Evolutionary conservation across 2,797 vertebrate species (phyloP).

Genomic region (Ispidina lecontei): DNA sequence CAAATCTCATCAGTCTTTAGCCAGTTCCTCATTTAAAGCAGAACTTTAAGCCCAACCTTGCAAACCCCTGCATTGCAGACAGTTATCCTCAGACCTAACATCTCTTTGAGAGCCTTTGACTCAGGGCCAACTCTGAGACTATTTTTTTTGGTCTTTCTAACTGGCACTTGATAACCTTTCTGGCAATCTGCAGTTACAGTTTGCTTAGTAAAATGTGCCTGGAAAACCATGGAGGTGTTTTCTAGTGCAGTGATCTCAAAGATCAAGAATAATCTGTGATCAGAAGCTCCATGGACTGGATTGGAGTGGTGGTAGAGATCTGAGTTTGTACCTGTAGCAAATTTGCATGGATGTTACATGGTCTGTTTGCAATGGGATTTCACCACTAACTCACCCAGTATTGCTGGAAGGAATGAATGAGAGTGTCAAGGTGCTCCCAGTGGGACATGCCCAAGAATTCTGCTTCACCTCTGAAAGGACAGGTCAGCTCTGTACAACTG

Average conservation of each 20-base stretch:
- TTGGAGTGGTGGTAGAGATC: neutral
- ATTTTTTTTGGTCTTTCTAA: neutral
- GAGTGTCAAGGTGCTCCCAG: neutral
- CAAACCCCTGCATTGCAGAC: neutral
- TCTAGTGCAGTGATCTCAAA: slow-evolving; percentile 1
- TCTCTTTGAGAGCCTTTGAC: slow-evolving; percentile 13
- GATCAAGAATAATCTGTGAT: slow-evolving; percentile 31
- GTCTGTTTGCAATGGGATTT: neutral
- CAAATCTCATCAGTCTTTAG: slow-evolving; percentile 61
- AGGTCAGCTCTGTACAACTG: neutral
- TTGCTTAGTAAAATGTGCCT: slow-evolving; percentile 16
- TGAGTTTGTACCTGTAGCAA: neutral
- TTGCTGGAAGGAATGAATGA: neutral
- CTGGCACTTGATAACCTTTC: slow-evolving; percentile 53
- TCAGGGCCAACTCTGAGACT: neutral
- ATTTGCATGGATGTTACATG: neutral
- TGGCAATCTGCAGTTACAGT: slow-evolving; percentile 54
- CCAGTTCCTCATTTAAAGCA: slow-evolving; percentile 35
- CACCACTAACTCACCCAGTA: neutral
- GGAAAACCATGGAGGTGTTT: slow-evolving; percentile 10
- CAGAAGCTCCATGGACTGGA: neutral
- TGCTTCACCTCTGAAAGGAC: neutral
- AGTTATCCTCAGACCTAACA: slow-evolving; percentile 1
- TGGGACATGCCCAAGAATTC: slow-evolving; percentile 64
- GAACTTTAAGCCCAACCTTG: slow-evolving; percentile 32